Evolutionary conservation across 2,888 invertebrate species (phyloP).

Genomic region (Muschampia plurimacula): DNA sequence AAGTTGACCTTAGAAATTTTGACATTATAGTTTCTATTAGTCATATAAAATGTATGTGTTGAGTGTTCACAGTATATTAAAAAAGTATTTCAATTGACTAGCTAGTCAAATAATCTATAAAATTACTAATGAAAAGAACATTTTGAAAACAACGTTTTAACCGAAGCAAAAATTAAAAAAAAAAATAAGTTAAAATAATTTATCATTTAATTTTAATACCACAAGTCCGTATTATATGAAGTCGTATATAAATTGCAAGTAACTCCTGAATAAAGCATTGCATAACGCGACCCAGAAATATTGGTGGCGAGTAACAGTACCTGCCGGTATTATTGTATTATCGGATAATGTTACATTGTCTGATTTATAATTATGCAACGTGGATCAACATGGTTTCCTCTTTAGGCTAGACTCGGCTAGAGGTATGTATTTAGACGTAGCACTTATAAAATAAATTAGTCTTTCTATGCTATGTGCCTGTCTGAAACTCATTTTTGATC

Average conservation of each 20-base stretch:
- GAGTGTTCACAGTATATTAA: too few species aligned
- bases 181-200: not conserved
- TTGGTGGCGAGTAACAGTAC: not conserved
- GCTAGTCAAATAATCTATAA: too few species aligned
- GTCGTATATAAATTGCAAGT: not conserved
- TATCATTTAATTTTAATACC: not conserved
- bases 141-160: too few species aligned
- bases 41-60: too few species aligned
- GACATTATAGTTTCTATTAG: too few species aligned
- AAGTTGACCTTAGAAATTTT: too few species aligned
- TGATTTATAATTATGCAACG: not conserved
- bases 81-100: too few species aligned
- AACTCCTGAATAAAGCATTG: not conserved
- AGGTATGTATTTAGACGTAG: not conserved
- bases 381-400: conserved; percentile 1
- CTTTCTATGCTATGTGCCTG: not conserved
- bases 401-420: not conserved
- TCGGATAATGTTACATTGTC: not conserved
- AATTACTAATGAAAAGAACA: too few species aligned
- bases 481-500: too few species aligned
- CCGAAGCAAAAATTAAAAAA: too few species aligned
- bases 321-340: not conserved
- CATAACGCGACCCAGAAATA: not conserved
- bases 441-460: not conserved
- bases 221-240: not conserved